Evolutionary conservation across 2,113 vertebrate genomes (phyloP).

Genomic region (Felis catus): F.catus_Fca126_mat1.0 CM031418.1:108046001-108046500

Average conservation of each 20-base stretch:
- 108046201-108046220: constrained; percentile 67
- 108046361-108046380: constrained; percentile 74
- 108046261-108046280: constrained; percentile 76
- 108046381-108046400: constrained; percentile 64
- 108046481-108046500: constrained; percentile 5
- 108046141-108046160: constrained; percentile 46
- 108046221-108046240: constrained; percentile 72
- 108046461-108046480: constrained; percentile 64
- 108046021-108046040: background rate
- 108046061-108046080: background rate
- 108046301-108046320: constrained; percentile 77
- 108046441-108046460: constrained; percentile 67
- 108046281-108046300: constrained; percentile 79
- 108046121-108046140: background rate
- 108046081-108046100: background rate
- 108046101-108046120: constrained; percentile 42
- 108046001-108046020: background rate
- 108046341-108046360: constrained; percentile 76
- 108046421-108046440: constrained; percentile 70
- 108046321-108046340: constrained; percentile 80
- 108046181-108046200: constrained; percentile 59
- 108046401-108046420: constrained; percentile 58
- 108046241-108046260: constrained; percentile 70
- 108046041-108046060: background rate
- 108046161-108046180: constrained; percentile 61